Evolutionary conservation across 2,888 invertebrate genomes (phyloP).

Genomic region (Cataglyphis altisquamis): DNA sequence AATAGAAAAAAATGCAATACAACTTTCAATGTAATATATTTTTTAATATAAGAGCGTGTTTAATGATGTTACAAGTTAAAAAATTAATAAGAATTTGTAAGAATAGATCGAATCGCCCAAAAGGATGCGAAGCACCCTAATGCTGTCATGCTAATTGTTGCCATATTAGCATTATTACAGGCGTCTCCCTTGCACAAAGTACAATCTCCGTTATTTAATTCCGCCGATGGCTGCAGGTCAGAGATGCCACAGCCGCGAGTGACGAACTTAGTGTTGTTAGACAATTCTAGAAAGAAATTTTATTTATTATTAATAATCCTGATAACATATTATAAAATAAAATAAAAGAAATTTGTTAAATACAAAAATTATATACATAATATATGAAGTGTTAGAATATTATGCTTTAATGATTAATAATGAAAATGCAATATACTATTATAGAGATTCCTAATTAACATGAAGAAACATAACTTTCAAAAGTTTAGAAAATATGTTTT

Average conservation of each 20-base stretch:
- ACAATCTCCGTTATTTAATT: neutral
- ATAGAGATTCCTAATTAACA: neutral
- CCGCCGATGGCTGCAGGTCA: neutral
- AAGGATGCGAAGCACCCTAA: neutral
- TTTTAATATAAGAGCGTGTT: neutral
- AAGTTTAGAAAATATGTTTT: neutral
- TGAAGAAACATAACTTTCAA: neutral
- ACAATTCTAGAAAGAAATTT: neutral
- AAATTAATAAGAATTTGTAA: conserved; percentile 16
- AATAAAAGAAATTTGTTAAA: too few relatives aligned
- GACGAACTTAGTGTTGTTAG: neutral
- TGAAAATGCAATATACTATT: neutral
- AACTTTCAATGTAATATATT: neutral
- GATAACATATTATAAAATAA: neutral
- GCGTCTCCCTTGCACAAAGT: neutral
- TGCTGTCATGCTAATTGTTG: neutral
- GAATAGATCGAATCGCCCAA: neutral
- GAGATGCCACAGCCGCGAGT: neutral
- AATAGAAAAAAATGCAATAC: neutral
- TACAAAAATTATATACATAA: neutral
- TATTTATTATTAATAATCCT: neutral
- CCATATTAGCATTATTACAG: conserved; percentile 47
- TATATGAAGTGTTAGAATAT: neutral
- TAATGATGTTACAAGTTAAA: neutral
- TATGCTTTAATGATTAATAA: neutral